Conservation (phyloP, 2,797 vertebrate species). For the Sarcophilus harrisii region DNA sequence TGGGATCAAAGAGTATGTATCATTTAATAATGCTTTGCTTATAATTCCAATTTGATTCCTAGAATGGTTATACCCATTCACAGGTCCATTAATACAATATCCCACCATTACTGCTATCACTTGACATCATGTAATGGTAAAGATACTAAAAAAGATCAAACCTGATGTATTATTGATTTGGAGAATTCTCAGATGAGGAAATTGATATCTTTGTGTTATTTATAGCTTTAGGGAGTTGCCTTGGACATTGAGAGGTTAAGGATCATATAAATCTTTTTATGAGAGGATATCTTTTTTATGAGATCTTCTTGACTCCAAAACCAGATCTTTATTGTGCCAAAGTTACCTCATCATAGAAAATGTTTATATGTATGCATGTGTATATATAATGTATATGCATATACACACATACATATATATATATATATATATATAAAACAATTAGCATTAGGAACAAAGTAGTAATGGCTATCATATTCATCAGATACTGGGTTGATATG, state of each 20-base stretch:
- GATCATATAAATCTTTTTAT: neutral
- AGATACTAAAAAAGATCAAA: too few species aligned
- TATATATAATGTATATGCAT: too few species aligned
- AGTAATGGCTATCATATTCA: too few species aligned
- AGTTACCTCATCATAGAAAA: neutral
- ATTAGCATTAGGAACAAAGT: too few species aligned
- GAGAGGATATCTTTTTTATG: neutral
- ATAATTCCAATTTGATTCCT: too few species aligned
- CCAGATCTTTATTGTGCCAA: neutral
- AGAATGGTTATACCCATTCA: neutral
- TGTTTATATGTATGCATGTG: too few species aligned
- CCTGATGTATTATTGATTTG: neutral
- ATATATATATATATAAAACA: too few species aligned
- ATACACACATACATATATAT: too few species aligned
- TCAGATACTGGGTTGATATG: too few species aligned
- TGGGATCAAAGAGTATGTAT: neutral
- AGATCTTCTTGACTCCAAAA: neutral
- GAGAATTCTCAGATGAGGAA: too few species aligned
- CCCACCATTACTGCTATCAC: neutral
- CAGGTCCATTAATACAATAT: neutral
- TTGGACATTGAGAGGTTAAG: neutral
- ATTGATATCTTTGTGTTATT: neutral
- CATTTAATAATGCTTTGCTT: too few species aligned
- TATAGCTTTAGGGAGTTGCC: neutral
- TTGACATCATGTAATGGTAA: too few species aligned